These are phyloP conservation scores for Leuctra nigra DNA, from an alignment of 2,888 invertebrate genomes.

Conservation along the genomic window DNA sequence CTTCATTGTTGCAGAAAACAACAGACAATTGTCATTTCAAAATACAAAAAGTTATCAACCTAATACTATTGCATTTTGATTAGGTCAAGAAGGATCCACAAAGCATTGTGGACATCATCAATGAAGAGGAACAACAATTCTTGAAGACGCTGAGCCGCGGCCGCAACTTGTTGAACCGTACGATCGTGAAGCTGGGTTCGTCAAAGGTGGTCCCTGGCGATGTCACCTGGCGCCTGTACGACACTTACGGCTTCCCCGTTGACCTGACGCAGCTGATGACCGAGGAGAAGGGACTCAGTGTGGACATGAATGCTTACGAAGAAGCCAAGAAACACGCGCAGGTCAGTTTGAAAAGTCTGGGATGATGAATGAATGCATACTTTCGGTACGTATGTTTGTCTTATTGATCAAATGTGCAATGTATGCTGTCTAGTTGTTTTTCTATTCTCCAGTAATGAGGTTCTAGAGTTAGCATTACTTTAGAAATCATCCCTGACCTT, in stretches of 20 bases:
- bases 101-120: slow-evolving; percentile 86
- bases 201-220: slow-evolving; percentile 54
- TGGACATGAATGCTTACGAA: slow-evolving; percentile 90
- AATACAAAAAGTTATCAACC: not conserved
- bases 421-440: too few species aligned
- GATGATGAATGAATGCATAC: too few species aligned
- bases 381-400: too few species aligned
- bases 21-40: too few species aligned
- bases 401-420: too few species aligned
- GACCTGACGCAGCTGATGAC: slow-evolving; percentile 97
- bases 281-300: slow-evolving; percentile 83
- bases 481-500: too few species aligned
- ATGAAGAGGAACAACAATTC: slow-evolving; percentile 97
- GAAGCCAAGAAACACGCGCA: slow-evolving; percentile 85
- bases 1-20: too few species aligned
- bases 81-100: slow-evolving; percentile 45
- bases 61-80: not conserved
- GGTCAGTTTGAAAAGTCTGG: too few species aligned
- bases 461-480: too few species aligned
- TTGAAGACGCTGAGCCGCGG: slow-evolving; percentile 91
- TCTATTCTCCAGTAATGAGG: too few species aligned
- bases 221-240: slow-evolving; percentile 96
- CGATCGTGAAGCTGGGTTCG: slow-evolving; percentile 72
- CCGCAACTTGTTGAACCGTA: slow-evolving; percentile 81
- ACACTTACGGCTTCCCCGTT: slow-evolving; percentile 98